Evolutionary conservation across 2,888 invertebrate species (phyloP).

Genomic region (Drosophila siamana): DNA sequence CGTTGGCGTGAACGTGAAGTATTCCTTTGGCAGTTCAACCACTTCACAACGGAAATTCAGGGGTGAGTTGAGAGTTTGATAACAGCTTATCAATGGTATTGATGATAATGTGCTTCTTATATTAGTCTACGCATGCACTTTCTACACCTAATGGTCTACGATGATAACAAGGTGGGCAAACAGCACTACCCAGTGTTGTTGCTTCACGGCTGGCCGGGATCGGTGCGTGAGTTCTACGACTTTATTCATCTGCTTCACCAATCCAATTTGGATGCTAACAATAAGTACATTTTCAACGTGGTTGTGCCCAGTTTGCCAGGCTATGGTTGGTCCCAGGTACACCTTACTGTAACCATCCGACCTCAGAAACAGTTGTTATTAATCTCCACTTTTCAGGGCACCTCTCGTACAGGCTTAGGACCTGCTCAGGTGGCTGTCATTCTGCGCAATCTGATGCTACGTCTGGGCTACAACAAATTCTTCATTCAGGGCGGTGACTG

Average conservation of each 20-base stretch:
- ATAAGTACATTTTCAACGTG: conserved; percentile 88
- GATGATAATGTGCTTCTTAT: conserved; percentile 45
- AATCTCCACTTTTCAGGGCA: conserved; percentile 81
- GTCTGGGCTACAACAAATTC: conserved; percentile 88
- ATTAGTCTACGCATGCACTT: conserved; percentile 88
- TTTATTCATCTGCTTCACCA: conserved; percentile 89
- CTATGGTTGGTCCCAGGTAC: conserved; percentile 85
- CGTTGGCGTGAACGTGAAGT: conserved; percentile 89
- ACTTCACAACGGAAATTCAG: conserved; percentile 91
- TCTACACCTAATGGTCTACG: conserved; percentile 88
- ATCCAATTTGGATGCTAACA: conserved; percentile 83
- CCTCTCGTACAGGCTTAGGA: conserved; percentile 79
- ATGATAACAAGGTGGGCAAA: conserved; percentile 82
- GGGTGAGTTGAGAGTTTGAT: conserved; percentile 82
- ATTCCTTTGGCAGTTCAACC: conserved; percentile 90
- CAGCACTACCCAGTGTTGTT: conserved; percentile 86
- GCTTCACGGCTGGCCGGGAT: conserved; percentile 96
- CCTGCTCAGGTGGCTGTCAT: conserved; percentile 87
- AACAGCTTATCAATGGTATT: conserved; percentile 39
- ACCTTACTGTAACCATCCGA: not conserved
- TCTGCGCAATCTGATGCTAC: conserved; percentile 89
- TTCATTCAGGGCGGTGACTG: conserved; percentile 93
- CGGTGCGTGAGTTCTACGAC: conserved; percentile 93
- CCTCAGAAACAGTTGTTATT: not conserved
- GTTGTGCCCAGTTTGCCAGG: conserved; percentile 87